Base-by-base conservation (phyloP, 2,797 vertebrate genomes). In the Sarcoramphus papa region DNA sequence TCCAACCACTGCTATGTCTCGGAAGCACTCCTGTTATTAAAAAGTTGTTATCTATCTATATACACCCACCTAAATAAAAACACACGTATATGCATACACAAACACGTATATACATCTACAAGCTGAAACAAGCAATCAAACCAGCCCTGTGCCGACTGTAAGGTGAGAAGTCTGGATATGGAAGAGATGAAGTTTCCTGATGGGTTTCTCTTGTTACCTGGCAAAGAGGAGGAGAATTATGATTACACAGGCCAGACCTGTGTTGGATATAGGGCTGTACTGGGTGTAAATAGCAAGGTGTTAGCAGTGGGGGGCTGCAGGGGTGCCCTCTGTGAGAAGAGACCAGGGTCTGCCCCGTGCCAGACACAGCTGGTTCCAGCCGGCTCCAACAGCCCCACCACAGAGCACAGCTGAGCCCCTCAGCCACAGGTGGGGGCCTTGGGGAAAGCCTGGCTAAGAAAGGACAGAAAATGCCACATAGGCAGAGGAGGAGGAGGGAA, bases 391-490 rank as follows among this genome's bases (percentile, higher is more conserved):
- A 37, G 37, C 37, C 37, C 37, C 37, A 37, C 37, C 37, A 5
- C 37, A 37, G 37, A 10, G 10, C 37, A 37, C 37, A 37, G 37
- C 50, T 9, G 9, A 60, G 23, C 28, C 40, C 23, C 48, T 43
- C 19, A 77, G n/a, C 31, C 27, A 43, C 4, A 3, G 31, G 25
- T 1, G 2, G 7, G 17, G 3, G 1, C 22, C 21, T 22, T 2
- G 1, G 14, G 62, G 25, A 57, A 48, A 14, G 12, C 4, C 0
- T 25, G 6, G 9, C 25, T 25, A 60, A 68, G 27, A 37, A 35
- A 28, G 37, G 16, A 4, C 15, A 73, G 40, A 63, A 73, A 45
- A 45, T 22, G 9, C 33, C 28, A 33, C 9, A 16, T 19, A 33
- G 12, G 18, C 15, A 47, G 11, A 37, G 14, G 19, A 69, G n/a